Conservation (phyloP, 2,797 vertebrate genomes). For the Presbytis comata region DNA sequence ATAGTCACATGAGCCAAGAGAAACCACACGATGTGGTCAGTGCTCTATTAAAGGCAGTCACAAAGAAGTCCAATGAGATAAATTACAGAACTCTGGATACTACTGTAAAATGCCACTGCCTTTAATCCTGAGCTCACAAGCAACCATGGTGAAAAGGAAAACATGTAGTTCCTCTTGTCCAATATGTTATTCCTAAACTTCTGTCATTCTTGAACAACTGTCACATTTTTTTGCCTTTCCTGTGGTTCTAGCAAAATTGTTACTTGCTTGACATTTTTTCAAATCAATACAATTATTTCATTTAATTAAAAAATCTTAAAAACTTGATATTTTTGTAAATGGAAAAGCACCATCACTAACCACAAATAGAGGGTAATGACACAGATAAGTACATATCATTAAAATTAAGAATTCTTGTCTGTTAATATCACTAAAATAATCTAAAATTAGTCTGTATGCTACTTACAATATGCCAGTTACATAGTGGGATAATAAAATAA, state of each 20-base stretch:
- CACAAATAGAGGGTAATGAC: neutral
- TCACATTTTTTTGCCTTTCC: neutral
- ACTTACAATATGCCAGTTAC: neutral
- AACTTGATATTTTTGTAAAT: neutral
- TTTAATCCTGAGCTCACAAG: neutral
- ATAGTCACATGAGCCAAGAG: neutral
- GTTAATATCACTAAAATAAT: slow-evolving; percentile 6
- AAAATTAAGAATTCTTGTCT: neutral
- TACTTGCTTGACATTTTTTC: neutral
- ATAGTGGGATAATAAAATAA: neutral
- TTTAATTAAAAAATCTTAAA: neutral
- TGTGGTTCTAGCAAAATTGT: neutral
- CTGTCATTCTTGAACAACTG: neutral
- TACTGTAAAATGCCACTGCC: neutral
- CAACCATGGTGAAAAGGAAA: neutral
- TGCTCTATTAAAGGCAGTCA: neutral
- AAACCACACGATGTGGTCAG: neutral
- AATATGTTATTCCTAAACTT: neutral
- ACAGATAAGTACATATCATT: neutral
- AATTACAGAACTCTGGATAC: neutral
- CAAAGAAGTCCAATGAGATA: neutral
- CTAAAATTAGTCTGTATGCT: slow-evolving; percentile 5
- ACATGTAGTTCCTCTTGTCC: neutral
- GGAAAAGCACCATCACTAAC: neutral
- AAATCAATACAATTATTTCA: neutral